Percentiles rank a stretch among this genome's conserved stretches.
Conservation (phyloP, 2,888 invertebrate genomes). For the Brachylomia viminalis region DNA sequence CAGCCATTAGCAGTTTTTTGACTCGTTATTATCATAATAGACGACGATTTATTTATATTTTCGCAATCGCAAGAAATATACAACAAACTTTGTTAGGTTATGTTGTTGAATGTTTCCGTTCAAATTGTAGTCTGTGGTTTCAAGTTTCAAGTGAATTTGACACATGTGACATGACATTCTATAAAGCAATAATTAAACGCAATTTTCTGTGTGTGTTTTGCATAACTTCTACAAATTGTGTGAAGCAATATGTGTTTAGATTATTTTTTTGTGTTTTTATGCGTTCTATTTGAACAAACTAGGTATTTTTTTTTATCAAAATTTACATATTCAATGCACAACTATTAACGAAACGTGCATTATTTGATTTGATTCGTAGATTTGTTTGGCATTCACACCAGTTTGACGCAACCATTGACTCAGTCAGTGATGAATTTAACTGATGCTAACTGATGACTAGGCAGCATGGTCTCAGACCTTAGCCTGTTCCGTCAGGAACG, state of each 20-base stretch:
- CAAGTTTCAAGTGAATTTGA: background rate
- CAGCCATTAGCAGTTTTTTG: slow-evolving; percentile 78
- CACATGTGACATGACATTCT: background rate
- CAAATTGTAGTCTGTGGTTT: no score
- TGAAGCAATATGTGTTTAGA: no score
- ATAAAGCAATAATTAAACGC: slow-evolving; percentile 15
- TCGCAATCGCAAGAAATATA: background rate
- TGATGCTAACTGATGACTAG: no score
- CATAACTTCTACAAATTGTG: background rate
- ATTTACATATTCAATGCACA: no score
- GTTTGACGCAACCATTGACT: background rate
- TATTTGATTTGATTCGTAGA: background rate
- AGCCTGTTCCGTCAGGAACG: no score
- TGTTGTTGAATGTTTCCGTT: no score
- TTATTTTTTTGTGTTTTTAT: no score
- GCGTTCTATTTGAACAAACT: no score
- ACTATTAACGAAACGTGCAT: background rate
- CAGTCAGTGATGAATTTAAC: no score
- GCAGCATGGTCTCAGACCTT: no score
- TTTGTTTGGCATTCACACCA: background rate
- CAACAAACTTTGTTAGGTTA: slow-evolving; percentile 12
- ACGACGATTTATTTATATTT: background rate
- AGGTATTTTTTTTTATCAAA: background rate
- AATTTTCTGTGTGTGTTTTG: background rate
- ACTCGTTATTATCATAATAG: slow-evolving; percentile 23